phyloP scores from a whole-genome alignment of 1,140 invertebrate genomes.

The Panagrolaimus sp. region DNA sequence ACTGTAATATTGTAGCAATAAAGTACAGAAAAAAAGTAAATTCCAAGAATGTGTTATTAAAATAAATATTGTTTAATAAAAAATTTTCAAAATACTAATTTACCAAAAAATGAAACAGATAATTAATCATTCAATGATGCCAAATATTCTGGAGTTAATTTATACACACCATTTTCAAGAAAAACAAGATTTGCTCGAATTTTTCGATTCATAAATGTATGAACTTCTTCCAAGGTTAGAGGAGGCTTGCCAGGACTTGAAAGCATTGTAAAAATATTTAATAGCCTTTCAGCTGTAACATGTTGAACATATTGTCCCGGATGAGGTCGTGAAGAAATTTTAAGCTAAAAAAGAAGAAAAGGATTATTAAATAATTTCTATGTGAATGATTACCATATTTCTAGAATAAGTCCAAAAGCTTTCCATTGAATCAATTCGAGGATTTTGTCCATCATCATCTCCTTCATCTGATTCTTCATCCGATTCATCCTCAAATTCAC shows the following conservation, averaged over 20 bases:
- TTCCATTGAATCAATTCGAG: slow-evolving; percentile 81
- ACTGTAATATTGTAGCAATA: no score
- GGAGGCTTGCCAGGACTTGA: slow-evolving; percentile 37
- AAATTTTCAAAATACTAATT: no score
- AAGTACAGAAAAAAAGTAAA: no score
- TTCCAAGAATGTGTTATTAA: no score
- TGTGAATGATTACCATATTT: slow-evolving; percentile 63
- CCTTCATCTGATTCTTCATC: slow-evolving; percentile 68
- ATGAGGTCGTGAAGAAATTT: not conserved
- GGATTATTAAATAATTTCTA: no score
- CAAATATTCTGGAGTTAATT: slow-evolving; percentile 16
- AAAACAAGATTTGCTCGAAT: slow-evolving; percentile 40
- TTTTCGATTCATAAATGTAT: slow-evolving; percentile 51
- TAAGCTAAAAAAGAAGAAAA: slow-evolving; percentile 19
- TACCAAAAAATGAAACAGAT: no score
- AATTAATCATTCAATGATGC: no score
- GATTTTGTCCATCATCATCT: slow-evolving; percentile 64
- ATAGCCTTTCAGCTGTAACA: slow-evolving; percentile 34
- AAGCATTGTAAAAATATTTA: slow-evolving; percentile 44
- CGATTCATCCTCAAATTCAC: slow-evolving; percentile 60
- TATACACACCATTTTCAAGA: slow-evolving; percentile 49
- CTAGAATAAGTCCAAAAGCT: slow-evolving; percentile 70
- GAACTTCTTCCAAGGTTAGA: slow-evolving; percentile 44
- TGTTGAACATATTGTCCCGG: not conserved
- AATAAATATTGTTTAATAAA: no score